phyloP scores from a whole-genome alignment of 35 echinoderm and acorn worm species.

The Amphiura filiformis region DNA sequence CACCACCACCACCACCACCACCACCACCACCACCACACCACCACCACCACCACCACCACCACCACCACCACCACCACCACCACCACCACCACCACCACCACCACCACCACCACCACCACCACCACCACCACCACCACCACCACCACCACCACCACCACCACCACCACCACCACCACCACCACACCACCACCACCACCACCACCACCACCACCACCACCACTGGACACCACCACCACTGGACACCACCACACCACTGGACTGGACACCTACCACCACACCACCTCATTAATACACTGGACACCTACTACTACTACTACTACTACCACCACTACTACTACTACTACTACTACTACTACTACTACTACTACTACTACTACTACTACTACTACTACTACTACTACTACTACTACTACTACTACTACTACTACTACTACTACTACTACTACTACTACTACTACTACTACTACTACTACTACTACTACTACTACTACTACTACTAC shows the following conservation, averaged over 20 bases:
- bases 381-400: background rate
- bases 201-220: background rate
- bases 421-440: background rate
- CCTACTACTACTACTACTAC: background rate
- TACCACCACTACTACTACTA: background rate
- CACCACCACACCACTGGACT: background rate
- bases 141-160: slow-evolving; percentile 4
- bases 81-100: background rate
- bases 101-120: slow-evolving; percentile 2
- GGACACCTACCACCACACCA: too few species aligned
- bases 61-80: slow-evolving; percentile 3
- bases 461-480: background rate
- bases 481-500: slow-evolving; percentile 3
- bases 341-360: background rate
- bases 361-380: slow-evolving; percentile 1
- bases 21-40: too few species aligned
- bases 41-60: too few species aligned
- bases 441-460: slow-evolving; percentile 10
- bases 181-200: too few species aligned
- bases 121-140: slow-evolving; percentile 3
- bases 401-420: background rate
- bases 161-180: too few species aligned
- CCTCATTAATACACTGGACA: background rate
- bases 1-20: too few species aligned
- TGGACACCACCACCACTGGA: background rate